Conservation (phyloP, 2,113 vertebrate genomes). For the Dolichallabes microphthalmus region DNA sequence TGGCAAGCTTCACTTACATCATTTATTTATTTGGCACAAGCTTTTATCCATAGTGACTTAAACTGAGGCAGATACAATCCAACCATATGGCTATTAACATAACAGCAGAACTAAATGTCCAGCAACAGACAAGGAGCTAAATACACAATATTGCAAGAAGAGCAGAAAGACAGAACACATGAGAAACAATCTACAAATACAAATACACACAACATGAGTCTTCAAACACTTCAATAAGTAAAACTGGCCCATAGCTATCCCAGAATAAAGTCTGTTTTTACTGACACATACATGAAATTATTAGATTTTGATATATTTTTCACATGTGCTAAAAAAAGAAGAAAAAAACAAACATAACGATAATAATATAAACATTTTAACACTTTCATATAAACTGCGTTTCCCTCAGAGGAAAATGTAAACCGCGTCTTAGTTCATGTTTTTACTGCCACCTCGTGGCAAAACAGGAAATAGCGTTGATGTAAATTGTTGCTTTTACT, state of each 20-base stretch:
- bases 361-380: not conserved
- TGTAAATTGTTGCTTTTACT: not conserved
- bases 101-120: not conserved
- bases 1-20: slow-evolving; percentile 32
- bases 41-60: slow-evolving; percentile 5
- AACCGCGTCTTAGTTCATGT: not conserved
- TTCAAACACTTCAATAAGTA: not conserved
- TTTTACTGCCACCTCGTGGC: not conserved
- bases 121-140: not conserved
- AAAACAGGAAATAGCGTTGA: not conserved
- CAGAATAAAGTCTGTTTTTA: not conserved
- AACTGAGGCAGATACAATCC: slow-evolving; percentile 10
- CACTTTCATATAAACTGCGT: not conserved
- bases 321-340: not conserved
- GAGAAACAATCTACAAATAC: too few species aligned
- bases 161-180: not conserved
- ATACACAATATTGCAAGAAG: not conserved
- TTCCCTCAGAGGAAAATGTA: not conserved
- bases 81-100: slow-evolving; percentile 17
- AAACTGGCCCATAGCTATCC: not conserved
- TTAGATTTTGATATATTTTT: not conserved
- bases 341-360: too few species aligned
- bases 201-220: not conserved
- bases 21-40: slow-evolving; percentile 36
- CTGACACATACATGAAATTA: not conserved